Percentiles rank a stretch among this genome's conserved stretches.
Conservation (phyloP, 2,797 vertebrate genomes). For the Rhynchonycteris naso region DNA sequence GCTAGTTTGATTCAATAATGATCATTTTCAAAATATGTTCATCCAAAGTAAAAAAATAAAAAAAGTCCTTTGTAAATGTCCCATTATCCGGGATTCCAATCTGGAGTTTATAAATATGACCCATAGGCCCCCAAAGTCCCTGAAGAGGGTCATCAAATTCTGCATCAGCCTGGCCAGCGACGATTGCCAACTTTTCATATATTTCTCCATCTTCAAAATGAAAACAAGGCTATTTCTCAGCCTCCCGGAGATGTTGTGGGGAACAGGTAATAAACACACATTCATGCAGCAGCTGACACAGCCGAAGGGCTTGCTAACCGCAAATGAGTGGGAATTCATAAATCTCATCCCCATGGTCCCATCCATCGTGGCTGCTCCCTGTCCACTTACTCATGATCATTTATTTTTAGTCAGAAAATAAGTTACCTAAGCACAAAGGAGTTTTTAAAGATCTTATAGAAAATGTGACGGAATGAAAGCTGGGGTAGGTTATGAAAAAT, state of each 20-base stretch:
- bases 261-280: neutral
- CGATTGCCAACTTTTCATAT: neutral
- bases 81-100: neutral
- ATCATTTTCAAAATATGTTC: neutral
- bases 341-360: neutral
- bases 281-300: neutral
- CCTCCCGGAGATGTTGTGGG: neutral
- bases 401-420: constrained; percentile 56
- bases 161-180: neutral
- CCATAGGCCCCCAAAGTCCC: neutral
- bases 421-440: neutral
- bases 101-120: neutral
- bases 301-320: neutral
- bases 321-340: neutral
- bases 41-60: neutral
- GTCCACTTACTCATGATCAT: neutral
- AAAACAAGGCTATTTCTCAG: neutral
- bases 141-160: neutral
- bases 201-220: neutral
- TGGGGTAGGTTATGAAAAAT: constrained; percentile 62
- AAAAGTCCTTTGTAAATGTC: neutral
- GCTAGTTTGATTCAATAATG: neutral
- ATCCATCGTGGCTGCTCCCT: neutral
- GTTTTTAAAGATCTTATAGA: constrained; percentile 58
- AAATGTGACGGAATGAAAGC: constrained; percentile 47